Evolutionary conservation across 2,888 invertebrate species (phyloP).

Genomic region (Drosophila conformis): DNA sequence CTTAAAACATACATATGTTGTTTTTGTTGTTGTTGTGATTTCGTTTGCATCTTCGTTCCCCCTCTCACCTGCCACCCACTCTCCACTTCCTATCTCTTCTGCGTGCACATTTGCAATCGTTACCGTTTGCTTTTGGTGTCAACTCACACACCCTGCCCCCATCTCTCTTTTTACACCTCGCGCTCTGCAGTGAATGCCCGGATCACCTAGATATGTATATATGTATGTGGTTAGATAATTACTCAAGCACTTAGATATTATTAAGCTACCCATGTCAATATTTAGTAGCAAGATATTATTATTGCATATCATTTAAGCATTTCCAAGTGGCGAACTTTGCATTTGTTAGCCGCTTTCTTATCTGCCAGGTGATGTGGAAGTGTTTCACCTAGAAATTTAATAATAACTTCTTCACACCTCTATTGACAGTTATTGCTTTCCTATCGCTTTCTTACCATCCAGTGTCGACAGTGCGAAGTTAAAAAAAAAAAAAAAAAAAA

Average conservation of each 20-base stretch:
- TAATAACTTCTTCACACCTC: neutral
- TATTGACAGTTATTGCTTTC: neutral
- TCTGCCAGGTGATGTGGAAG: neutral
- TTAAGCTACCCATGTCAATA: neutral
- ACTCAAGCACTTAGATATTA: neutral
- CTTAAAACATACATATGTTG: conserved; percentile 33
- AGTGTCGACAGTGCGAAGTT: no score
- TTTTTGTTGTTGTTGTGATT: conserved; percentile 23
- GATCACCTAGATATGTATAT: neutral
- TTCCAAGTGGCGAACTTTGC: neutral
- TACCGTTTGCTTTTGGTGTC: conserved; percentile 7
- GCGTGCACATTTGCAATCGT: neutral
- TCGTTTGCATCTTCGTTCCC: conserved; percentile 60
- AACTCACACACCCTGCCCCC: conserved; percentile 1
- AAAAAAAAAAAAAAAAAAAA: neutral
- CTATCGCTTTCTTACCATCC: no score
- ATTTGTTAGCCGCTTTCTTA: neutral
- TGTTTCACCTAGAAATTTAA: neutral
- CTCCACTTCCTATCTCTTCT: neutral
- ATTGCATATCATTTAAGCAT: neutral
- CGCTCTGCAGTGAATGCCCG: neutral
- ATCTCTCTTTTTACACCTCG: neutral
- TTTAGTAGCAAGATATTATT: neutral
- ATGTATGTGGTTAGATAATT: neutral
- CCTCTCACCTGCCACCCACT: no score